A percentile compares a stretch with the other conserved stretches of the same genome.
Conservation (phyloP, 2,888 invertebrate species). For the Camponotus fellah region DNA sequence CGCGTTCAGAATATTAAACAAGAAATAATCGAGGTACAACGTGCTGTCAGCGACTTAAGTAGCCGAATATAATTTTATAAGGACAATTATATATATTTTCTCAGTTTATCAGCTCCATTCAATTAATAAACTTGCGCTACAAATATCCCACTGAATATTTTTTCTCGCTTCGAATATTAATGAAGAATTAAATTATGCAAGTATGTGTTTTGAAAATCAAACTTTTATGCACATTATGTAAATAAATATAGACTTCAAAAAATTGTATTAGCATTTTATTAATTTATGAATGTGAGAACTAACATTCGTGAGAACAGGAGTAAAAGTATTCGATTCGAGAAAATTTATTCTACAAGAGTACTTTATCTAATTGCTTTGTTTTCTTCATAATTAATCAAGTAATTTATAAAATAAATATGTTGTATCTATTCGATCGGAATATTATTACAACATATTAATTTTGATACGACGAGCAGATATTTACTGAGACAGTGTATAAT, state of each 20-base stretch:
- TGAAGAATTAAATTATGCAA: background rate
- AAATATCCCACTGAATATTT: background rate
- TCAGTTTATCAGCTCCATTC: slow-evolving; percentile 27
- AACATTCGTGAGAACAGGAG: background rate
- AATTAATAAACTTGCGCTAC: slow-evolving; percentile 19
- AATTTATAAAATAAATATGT: slow-evolving; percentile 23
- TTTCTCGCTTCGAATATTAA: slow-evolving; percentile 23
- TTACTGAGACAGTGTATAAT: background rate
- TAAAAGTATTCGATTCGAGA: background rate
- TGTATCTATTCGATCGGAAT: background rate
- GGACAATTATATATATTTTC: slow-evolving; percentile 36
- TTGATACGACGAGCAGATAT: background rate
- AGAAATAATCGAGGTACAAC: slow-evolving; percentile 48
- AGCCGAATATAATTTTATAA: slow-evolving; percentile 32
- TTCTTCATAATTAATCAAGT: slow-evolving; percentile 24
- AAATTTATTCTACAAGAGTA: background rate
- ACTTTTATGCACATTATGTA: background rate
- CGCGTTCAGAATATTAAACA: slow-evolving; percentile 18
- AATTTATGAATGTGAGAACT: slow-evolving; percentile 13
- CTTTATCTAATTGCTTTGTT: background rate
- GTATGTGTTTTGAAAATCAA: slow-evolving; percentile 9
- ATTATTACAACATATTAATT: background rate
- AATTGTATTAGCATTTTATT: background rate
- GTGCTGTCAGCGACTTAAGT: slow-evolving; percentile 34
- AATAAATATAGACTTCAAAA: slow-evolving; percentile 11